These are phyloP conservation scores for Nemoura dubitans DNA, from an alignment of 2,888 invertebrate genomes.

Conservation along the genomic window DNA sequence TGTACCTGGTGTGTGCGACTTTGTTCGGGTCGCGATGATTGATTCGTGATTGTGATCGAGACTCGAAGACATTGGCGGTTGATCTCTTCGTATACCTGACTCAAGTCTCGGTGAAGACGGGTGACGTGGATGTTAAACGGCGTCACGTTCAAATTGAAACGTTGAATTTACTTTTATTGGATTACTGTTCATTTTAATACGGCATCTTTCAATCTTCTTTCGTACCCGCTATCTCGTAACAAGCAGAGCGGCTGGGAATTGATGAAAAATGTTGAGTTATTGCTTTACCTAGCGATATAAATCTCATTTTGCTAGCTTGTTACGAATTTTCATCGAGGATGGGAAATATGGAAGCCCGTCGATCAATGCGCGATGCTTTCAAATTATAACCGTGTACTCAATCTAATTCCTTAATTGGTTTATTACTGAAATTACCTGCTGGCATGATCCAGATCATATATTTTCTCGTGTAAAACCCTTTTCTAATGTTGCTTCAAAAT, in stretches of 20 bases:
- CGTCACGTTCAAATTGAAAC: neutral
- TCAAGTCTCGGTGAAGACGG: neutral
- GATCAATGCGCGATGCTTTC: neutral
- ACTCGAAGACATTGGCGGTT: neutral
- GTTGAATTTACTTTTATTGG: neutral
- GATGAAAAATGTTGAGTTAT: neutral
- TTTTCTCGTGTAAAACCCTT: neutral
- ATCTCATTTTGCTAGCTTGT: neutral
- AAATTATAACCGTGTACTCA: neutral
- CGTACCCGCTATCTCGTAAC: neutral
- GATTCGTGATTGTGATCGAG: neutral
- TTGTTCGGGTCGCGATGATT: neutral
- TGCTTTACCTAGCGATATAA: neutral
- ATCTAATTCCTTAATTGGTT: neutral
- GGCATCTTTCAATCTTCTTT: neutral
- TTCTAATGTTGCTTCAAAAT: neutral
- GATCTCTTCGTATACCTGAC: neutral
- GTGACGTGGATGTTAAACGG: neutral
- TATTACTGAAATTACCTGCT: neutral
- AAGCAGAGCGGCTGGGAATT: neutral
- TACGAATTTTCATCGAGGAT: neutral
- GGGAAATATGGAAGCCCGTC: neutral
- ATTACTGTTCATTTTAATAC: neutral
- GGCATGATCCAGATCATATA: neutral
- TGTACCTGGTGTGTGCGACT: neutral